Evolutionary conservation across 2,888 invertebrate genomes (phyloP), one percentile per base, ranked within the genome.

Genomic region (Zygogramma bicolorata): DNA sequence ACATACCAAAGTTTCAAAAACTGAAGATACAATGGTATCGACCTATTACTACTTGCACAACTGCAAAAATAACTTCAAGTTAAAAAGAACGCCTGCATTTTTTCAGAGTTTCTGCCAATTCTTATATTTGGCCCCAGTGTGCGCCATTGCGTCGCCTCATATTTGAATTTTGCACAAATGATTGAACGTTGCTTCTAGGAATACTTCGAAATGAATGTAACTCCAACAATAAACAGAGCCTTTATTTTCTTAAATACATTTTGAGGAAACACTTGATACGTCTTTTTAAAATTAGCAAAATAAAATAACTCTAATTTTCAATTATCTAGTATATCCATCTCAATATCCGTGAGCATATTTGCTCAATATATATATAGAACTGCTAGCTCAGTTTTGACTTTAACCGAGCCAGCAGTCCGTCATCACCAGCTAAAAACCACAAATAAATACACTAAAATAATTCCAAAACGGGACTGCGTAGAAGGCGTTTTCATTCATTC

Each of bases 251-350:
- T 67, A 68, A 69, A 79, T 75, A 77, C 62, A 71, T 78, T 70
- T 67, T 65, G 69, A 73, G 75, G 42, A 53, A 67, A 49, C 61
- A 61, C 27, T 68, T 60, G 20, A 73, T 77, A 75, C 77, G 80
- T 79, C 78, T 77, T 80, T 77, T 80, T 80, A 81, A 77, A 80
- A 75, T 81, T 81, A 81, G 75, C 79, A 81, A 82, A 82, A 82
- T 81, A 80, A 82, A 81, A 82, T 79, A 73, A 72, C 70, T 73
- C 70, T 73, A 65, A 38, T 34, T 62, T 49, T 69, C 61, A 25
- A 53, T 65, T 72, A 27, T 31, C 61, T 61, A 65, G 65, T 60
- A 65, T 49, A 65, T 70, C 42, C 58, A 27, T 22, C 42, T 58
- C 38, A 10, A 20, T 42, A 15, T 62, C 42, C 25, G 46, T 31